Percentiles rank a stretch among this genome's conserved stretches.
Evolutionary conservation across 2,113 vertebrate species (phyloP).

Genomic region (Gobiocypris rarus): DNA sequence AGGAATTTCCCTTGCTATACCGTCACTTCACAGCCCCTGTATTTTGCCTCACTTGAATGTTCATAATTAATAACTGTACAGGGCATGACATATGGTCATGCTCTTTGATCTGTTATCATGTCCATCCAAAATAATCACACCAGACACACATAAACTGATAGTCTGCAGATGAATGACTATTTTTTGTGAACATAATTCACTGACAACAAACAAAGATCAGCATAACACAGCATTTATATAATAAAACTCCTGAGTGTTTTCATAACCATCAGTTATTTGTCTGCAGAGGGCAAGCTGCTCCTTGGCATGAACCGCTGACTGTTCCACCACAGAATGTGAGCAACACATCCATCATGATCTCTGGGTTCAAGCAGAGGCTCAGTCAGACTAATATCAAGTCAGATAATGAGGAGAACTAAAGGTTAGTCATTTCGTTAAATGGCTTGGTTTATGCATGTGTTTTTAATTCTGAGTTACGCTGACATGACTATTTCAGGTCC

Average conservation of each 20-base stretch:
- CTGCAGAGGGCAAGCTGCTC: conserved; percentile 11
- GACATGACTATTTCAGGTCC: neutral
- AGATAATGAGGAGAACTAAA: neutral
- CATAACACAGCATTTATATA: neutral
- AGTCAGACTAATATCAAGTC: neutral
- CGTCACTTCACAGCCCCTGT: neutral
- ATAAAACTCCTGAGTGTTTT: neutral
- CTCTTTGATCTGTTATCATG: neutral
- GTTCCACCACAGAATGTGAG: conserved; percentile 11
- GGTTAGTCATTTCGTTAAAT: conserved; percentile 20
- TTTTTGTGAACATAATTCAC: conserved; percentile 2
- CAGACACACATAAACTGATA: neutral
- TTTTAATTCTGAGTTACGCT: neutral
- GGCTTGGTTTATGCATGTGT: neutral
- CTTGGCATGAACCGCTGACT: neutral
- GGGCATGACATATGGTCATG: neutral
- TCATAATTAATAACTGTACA: neutral
- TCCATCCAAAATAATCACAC: neutral
- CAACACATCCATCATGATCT: conserved; percentile 19
- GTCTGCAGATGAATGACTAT: neutral
- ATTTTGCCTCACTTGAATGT: neutral
- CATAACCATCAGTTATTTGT: neutral
- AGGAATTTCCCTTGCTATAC: neutral
- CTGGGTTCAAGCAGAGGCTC: conserved; percentile 6
- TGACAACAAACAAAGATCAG: neutral